These are phyloP conservation scores for Hirudo medicinalis DNA, from an alignment of 1,140 invertebrate genomes.

Conservation along the genomic window DNA sequence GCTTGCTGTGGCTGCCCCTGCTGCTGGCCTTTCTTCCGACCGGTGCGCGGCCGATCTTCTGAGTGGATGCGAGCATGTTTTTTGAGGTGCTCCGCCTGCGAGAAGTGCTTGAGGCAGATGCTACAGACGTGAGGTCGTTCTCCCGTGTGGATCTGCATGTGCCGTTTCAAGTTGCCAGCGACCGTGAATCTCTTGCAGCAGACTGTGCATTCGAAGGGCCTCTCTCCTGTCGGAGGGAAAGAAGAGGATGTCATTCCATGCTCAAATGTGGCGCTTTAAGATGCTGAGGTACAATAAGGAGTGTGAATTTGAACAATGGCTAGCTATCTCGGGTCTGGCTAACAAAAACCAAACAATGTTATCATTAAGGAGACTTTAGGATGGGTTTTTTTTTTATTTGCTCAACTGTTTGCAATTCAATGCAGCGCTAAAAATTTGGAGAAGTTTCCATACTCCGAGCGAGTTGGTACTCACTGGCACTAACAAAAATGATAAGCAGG, in stretches of 20 bases:
- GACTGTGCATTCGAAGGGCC: constrained; percentile 88
- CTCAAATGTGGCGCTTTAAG: too few species aligned
- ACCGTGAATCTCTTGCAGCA: constrained; percentile 90
- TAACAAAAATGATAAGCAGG: too few species aligned
- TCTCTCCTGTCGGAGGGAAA: constrained; percentile 60
- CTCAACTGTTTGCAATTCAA: too few species aligned
- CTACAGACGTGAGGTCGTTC: constrained; percentile 73
- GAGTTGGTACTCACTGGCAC: too few species aligned
- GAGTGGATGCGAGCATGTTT: constrained; percentile 81
- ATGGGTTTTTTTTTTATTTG: too few species aligned
- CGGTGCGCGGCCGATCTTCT: constrained; percentile 42
- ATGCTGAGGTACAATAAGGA: too few species aligned
- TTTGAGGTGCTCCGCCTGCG: constrained; percentile 93
- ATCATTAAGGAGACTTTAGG: too few species aligned
- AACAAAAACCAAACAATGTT: too few species aligned
- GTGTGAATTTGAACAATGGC: too few species aligned
- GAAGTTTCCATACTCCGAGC: too few species aligned
- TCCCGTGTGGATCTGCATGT: constrained; percentile 78
- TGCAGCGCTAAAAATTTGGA: too few species aligned
- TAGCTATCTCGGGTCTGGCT: too few species aligned
- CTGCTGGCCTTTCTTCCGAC: not conserved
- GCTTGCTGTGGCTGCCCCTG: not conserved
- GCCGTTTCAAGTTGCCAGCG: constrained; percentile 91
- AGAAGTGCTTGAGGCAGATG: constrained; percentile 84
- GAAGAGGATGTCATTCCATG: not conserved